Base-by-base conservation (phyloP, 2,113 vertebrate species). In the Corynorhinus townsendii region DNA sequence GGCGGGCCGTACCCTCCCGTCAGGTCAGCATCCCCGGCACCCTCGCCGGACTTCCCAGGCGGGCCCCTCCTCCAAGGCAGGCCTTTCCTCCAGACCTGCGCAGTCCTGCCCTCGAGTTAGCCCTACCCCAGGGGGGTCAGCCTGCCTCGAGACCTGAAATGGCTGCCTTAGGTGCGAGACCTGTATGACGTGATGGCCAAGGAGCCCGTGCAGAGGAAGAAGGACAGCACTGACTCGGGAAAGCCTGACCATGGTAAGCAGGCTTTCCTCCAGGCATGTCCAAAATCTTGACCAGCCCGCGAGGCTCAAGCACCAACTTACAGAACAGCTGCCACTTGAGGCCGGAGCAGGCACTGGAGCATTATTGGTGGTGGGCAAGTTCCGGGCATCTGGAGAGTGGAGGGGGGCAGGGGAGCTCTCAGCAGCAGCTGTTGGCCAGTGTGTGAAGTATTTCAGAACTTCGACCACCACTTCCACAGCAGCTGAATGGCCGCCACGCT, bases 21-120 rank as follows among this genome's bases (percentile, higher is more conserved):
- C 99, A 99, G 99, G 99, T 99, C 95, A 97, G 98, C 14, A 0
- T 15, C 49, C 83, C 75, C 15, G 10, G 8, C 3, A 4, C 33
- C 52, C 56, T 17, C 20, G 0, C 24, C 30, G 12, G 69, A 35
- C 85, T 66, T 71, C 76, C 91, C 71, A 40, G 9, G 54, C 8
- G 76, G 62, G 92, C 52, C 54, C n/a, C 22, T 30, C 0, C 4
- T 62, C 91, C 66, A 47, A 5, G 54, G 12, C 81, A 69, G 92
- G 68, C 47, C 68, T n/a, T 69, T 33, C 62, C 54, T 17, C 75
- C 38, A 40, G 82, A 69, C 56, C 52, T 33, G 15, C 45, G 5
- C 20, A 40, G 47, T 52, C 45, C 49, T 72, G 15, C 33, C 40
- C 30, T 35, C 8, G 66, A 40, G 80, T 69, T 81, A 86, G 38